Conservation (phyloP, 2,888 invertebrate genomes). For the Idaea straminata region DNA sequence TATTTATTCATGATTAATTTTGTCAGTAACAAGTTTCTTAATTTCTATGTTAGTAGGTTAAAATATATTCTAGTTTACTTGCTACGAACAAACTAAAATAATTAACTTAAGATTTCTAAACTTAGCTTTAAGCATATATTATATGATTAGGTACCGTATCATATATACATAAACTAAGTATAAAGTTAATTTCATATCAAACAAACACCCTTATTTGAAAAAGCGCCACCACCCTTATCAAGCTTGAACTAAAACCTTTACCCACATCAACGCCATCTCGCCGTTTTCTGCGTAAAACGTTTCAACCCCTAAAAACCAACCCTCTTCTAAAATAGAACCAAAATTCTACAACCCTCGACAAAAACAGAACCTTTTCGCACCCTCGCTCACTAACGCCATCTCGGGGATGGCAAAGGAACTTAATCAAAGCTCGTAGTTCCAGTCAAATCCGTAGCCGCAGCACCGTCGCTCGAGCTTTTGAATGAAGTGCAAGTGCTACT, state of each 20-base stretch:
- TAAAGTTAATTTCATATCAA: background rate
- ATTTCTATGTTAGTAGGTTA: too few relatives aligned
- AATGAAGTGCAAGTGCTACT: conserved; percentile 52
- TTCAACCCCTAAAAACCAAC: conserved; percentile 36
- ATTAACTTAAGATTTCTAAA: too few relatives aligned
- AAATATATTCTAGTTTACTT: too few relatives aligned
- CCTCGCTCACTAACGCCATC: conserved; percentile 57
- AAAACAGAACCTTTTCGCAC: conserved; percentile 32
- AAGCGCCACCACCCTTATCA: background rate
- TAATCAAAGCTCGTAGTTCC: conserved; percentile 61
- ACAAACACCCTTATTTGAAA: background rate
- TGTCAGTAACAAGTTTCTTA: too few relatives aligned
- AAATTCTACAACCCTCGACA: conserved; percentile 35
- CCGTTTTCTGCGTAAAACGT: conserved; percentile 28
- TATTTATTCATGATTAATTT: too few relatives aligned
- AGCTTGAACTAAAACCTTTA: conserved; percentile 9
- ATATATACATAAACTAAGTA: background rate
- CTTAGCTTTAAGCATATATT: too few relatives aligned
- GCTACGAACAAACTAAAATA: too few relatives aligned
- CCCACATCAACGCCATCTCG: conserved; percentile 26
- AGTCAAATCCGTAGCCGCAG: conserved; percentile 49
- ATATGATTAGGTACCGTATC: background rate
- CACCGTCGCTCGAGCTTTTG: conserved; percentile 62
- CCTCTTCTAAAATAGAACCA: conserved; percentile 1
- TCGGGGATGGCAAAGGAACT: conserved; percentile 64